phyloP scores from a whole-genome alignment of 2,888 invertebrate species.

The Scaptomyza caliginosa region DNA sequence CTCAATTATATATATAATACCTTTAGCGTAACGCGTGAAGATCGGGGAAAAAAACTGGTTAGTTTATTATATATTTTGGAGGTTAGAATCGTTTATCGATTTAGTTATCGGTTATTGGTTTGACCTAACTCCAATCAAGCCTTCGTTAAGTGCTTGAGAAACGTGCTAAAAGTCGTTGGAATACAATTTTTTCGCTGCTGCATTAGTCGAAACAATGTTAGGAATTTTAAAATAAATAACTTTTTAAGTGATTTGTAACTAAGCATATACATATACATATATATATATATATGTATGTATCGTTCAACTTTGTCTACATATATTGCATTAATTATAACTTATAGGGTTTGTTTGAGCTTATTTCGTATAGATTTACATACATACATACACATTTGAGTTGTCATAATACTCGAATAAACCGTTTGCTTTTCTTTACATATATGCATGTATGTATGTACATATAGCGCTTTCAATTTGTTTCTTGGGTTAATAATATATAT shows the following conservation, averaged over 20 bases:
- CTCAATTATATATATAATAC: too few species aligned
- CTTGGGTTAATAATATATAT: neutral
- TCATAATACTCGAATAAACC: neutral
- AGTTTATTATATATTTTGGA: slow-evolving; percentile 25
- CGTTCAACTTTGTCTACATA: slow-evolving; percentile 13
- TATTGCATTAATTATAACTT: slow-evolving; percentile 5
- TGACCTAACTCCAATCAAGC: neutral
- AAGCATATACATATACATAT: neutral
- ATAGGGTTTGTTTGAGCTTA: slow-evolving; percentile 37
- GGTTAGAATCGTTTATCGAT: slow-evolving; percentile 29
- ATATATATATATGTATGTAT: too few species aligned
- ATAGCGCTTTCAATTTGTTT: slow-evolving; percentile 1
- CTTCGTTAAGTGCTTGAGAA: slow-evolving; percentile 6
- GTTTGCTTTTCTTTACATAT: neutral
- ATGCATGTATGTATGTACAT: neutral
- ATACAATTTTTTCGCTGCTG: too few species aligned
- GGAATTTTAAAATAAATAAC: neutral
- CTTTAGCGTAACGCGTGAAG: slow-evolving; percentile 31
- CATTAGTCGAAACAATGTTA: slow-evolving; percentile 8
- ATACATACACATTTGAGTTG: slow-evolving; percentile 21
- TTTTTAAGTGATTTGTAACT: neutral
- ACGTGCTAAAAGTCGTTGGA: too few species aligned
- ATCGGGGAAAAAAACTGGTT: slow-evolving; percentile 31
- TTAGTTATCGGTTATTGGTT: slow-evolving; percentile 19
- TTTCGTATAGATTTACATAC: slow-evolving; percentile 40